phyloP scores from a whole-genome alignment of 2,888 invertebrate genomes.

The Caenorhabditis uteleia region DNA sequence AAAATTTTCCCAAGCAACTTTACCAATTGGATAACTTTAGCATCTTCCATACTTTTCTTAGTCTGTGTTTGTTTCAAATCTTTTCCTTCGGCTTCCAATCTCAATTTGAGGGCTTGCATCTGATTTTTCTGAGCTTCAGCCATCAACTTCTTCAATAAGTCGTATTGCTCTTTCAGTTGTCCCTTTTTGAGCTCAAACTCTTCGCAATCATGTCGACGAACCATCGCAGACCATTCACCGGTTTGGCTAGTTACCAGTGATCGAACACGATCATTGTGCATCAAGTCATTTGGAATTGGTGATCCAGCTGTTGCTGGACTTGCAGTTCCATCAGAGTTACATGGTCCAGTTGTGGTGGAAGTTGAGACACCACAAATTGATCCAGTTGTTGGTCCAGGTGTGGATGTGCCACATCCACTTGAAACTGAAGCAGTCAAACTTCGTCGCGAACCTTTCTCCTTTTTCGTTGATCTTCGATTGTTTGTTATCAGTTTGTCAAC shows the following conservation, averaged over 20 bases:
- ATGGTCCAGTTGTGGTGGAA: conserved; percentile 7
- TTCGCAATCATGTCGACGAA: conserved; percentile 79
- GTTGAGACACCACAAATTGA: neutral
- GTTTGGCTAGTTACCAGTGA: conserved; percentile 88
- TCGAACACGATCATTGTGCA: conserved; percentile 66
- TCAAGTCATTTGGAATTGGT: conserved; percentile 27
- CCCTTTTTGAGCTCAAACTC: conserved; percentile 80
- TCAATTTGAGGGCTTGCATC: conserved; percentile 54
- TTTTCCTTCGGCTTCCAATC: conserved; percentile 79
- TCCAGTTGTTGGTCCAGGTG: conserved; percentile 18
- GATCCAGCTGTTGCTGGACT: conserved; percentile 29
- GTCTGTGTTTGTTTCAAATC: conserved; percentile 93
- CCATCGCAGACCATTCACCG: conserved; percentile 89
- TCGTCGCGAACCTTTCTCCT: conserved; percentile 52
- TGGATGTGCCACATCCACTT: conserved; percentile 27
- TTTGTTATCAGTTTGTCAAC: conserved; percentile 67
- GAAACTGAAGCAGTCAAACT: conserved; percentile 34
- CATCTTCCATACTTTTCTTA: conserved; percentile 94
- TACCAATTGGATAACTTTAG: conserved; percentile 81
- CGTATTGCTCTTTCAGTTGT: conserved; percentile 75
- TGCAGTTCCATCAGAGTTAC: conserved; percentile 29
- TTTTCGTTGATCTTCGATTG: conserved; percentile 60
- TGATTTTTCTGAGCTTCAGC: conserved; percentile 79
- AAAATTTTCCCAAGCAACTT: too few species aligned
- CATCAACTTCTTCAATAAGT: conserved; percentile 80